Base-by-base conservation (phyloP, 2,113 vertebrate species). In the Callochromis pleurospilus region DNA sequence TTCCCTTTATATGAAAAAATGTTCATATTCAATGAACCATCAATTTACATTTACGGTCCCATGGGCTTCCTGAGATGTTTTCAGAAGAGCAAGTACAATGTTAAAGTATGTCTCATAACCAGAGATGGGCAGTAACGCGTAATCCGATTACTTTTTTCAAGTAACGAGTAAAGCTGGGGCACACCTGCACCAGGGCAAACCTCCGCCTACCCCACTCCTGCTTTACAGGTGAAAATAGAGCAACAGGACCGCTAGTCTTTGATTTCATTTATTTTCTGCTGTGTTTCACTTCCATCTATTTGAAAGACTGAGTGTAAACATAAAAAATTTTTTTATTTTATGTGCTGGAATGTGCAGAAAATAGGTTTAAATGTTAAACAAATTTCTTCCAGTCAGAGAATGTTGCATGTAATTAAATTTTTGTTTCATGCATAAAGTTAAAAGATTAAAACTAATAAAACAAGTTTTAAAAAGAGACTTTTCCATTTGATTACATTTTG, bases 221-320 rank as follows among this genome's bases (percentile, higher is more conserved):
- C 9, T 54, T 2, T 21, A 21, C 51, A 21, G 51, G 51, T 21
- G 51, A 53, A 21, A n/a, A 53, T 53, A 53, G 19, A 21, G 51
- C 51, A 21, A 53, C 19, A n/a, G 5, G 19, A 53, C 19, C 9
- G 1, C 3, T 6, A 53, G 19, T 53, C 5, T 53, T 53, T 53
- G 19, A 53, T 1, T 1, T 53, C 6, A 53, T 53, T 53, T 0
- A 54, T 4, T 54, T 54, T 54, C 51, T 54, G n/a, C 3, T 21
- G 5, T 0, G 53, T 12, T 54, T 2, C 0, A 54, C 53, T 6
- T 54, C 0, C n/a, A 24, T 54, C n/a, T 54, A 21, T 24, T 54
- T 54, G 10, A 21, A 21, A 54, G 10, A 54, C 0, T 54, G 51
- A 54, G n/a, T 21, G 10, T 54, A 54, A 54, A 12, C 3, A 21